A percentile compares a stretch with the other conserved stretches of the same genome.
phyloP scores from a whole-genome alignment of 2,113 vertebrate genomes.

The Stercorarius parasiticus region DNA sequence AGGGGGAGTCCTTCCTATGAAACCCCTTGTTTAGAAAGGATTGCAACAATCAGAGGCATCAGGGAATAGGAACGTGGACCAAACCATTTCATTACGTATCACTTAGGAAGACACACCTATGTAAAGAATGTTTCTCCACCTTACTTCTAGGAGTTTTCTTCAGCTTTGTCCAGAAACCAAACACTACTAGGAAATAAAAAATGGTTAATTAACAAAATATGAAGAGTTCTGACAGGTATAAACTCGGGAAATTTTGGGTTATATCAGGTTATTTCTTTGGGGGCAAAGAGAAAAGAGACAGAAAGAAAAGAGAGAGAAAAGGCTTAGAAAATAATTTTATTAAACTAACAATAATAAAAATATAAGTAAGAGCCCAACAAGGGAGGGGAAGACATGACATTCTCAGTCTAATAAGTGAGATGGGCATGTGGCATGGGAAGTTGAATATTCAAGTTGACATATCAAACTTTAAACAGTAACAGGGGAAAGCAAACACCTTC shows the following conservation, averaged over 20 bases:
- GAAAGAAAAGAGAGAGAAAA: background rate
- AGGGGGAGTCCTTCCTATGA: background rate
- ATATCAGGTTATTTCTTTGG: background rate
- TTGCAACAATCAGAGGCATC: background rate
- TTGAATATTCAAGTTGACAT: background rate
- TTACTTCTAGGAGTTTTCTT: background rate
- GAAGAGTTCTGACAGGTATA: background rate
- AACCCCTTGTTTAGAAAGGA: background rate
- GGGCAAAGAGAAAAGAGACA: background rate
- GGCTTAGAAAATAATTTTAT: background rate
- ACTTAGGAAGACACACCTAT: slow-evolving; percentile 31
- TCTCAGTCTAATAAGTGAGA: background rate
- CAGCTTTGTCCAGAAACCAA: background rate
- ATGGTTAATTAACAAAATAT: background rate
- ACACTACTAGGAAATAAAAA: background rate
- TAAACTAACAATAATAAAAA: background rate
- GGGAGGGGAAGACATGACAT: accelerated
- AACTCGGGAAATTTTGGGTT: background rate
- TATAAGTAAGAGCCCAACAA: background rate
- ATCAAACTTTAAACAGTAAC: background rate
- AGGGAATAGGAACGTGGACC: background rate
- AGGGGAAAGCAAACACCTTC: background rate
- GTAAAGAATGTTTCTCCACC: slow-evolving; percentile 1
- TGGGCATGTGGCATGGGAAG: accelerated
- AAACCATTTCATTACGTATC: background rate